Percentiles rank a stretch among this genome's conserved stretches.
These are phyloP conservation scores for Cydia fagiglandana DNA, from an alignment of 1,140 invertebrate genomes.

Conservation along the genomic window DNA sequence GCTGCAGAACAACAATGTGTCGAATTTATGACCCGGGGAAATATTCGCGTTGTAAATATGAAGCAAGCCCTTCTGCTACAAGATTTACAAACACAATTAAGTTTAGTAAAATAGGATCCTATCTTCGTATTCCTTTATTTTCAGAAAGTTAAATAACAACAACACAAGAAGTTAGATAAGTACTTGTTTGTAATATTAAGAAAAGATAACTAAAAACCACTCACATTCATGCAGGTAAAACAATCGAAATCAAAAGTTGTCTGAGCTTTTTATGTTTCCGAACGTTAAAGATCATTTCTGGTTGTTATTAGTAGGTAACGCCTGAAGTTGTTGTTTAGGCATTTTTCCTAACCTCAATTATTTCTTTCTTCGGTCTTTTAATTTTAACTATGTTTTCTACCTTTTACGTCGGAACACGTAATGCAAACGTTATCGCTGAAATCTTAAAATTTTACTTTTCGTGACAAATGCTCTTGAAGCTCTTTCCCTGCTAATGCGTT, in stretches of 20 bases:
- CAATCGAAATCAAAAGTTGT: too few species aligned
- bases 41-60: slow-evolving; percentile 4
- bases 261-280: too few species aligned
- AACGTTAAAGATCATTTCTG: too few species aligned
- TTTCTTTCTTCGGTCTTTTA: too few species aligned
- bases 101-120: neutral
- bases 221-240: too few species aligned
- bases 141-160: neutral
- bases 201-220: too few species aligned
- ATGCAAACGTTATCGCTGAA: neutral
- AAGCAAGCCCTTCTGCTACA: neutral
- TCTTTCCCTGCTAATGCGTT: neutral
- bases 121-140: neutral
- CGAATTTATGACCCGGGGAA: neutral
- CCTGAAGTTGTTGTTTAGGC: too few species aligned
- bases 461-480: neutral
- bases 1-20: neutral
- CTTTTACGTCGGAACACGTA: neutral
- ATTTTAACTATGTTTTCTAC: too few species aligned
- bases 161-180: neutral
- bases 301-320: too few species aligned
- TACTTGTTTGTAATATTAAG: too few species aligned
- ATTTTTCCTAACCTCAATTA: too few species aligned
- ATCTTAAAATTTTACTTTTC: neutral
- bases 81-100: neutral